These are phyloP conservation scores for Lonchura striata DNA, from an alignment of 2,113 vertebrate genomes.

Conservation along the genomic window DNA sequence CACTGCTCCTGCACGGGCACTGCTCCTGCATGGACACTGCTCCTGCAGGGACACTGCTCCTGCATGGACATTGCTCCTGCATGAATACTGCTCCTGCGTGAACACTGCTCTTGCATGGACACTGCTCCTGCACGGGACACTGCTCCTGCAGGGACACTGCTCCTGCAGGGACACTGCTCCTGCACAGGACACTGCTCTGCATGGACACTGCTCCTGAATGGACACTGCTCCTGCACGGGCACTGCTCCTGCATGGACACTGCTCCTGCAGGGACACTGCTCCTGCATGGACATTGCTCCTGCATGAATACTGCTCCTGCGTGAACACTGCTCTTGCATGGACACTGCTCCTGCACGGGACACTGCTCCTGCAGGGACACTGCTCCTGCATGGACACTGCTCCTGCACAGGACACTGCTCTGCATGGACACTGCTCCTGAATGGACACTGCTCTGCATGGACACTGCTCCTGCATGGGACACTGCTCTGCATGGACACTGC, in stretches of 20 bases:
- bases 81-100: too few species aligned
- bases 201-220: too few species aligned
- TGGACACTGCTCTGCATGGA: fast-evolving
- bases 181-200: background rate
- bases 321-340: too few species aligned
- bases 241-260: background rate
- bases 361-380: background rate
- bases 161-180: background rate
- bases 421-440: background rate
- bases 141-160: background rate
- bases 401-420: too few species aligned
- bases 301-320: background rate
- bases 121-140: too few species aligned
- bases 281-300: too few species aligned
- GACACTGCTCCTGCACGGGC: background rate
- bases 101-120: background rate
- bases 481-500: background rate
- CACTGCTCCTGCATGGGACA: background rate
- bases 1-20: too few species aligned
- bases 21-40: background rate
- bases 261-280: background rate
- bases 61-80: fast-evolving
- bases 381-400: background rate
- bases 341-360: background rate
- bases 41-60: background rate